Evolutionary conservation across 2,888 invertebrate genomes (phyloP).

Genomic region (Mythimna impura): DNA sequence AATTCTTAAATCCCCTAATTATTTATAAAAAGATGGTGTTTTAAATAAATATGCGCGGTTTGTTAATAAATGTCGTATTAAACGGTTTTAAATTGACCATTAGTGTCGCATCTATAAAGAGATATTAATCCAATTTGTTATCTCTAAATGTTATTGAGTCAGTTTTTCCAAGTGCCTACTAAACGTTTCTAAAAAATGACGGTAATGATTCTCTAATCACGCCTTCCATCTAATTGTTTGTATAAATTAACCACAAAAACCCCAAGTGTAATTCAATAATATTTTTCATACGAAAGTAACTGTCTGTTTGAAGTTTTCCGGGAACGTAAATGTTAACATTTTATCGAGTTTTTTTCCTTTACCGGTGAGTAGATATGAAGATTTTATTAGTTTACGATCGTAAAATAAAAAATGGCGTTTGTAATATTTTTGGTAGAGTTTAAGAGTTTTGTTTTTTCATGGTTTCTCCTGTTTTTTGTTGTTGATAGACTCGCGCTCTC

Average conservation of each 20-base stretch:
- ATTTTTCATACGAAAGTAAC: slow-evolving; percentile 41
- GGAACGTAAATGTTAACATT: slow-evolving; percentile 31
- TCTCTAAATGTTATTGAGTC: slow-evolving; percentile 26
- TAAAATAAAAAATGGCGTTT: slow-evolving; percentile 36
- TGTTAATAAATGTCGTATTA: slow-evolving; percentile 46
- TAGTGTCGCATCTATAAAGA: slow-evolving; percentile 35
- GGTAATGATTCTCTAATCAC: slow-evolving; percentile 30
- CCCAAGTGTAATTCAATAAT: slow-evolving; percentile 47
- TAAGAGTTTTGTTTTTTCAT: slow-evolving; percentile 21
- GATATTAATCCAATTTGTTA: slow-evolving; percentile 30
- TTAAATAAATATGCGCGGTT: slow-evolving; percentile 28
- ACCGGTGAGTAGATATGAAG: slow-evolving; percentile 17
- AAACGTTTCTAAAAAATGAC: slow-evolving; percentile 28
- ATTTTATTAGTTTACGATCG: slow-evolving; percentile 28
- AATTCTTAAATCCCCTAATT: slow-evolving; percentile 32
- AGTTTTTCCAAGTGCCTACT: slow-evolving; percentile 13
- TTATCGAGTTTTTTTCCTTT: slow-evolving; percentile 15
- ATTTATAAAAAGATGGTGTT: slow-evolving; percentile 28
- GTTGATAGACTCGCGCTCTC: neutral
- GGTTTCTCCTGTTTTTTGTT: slow-evolving; percentile 1
- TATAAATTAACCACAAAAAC: slow-evolving; percentile 47
- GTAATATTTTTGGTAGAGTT: slow-evolving; percentile 2
- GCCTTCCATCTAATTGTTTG: slow-evolving; percentile 45
- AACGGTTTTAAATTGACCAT: slow-evolving; percentile 53
- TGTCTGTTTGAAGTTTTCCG: slow-evolving; percentile 51